Conservation (phyloP, 2,113 vertebrate genomes). For the Phoxinus phoxinus region DNA sequence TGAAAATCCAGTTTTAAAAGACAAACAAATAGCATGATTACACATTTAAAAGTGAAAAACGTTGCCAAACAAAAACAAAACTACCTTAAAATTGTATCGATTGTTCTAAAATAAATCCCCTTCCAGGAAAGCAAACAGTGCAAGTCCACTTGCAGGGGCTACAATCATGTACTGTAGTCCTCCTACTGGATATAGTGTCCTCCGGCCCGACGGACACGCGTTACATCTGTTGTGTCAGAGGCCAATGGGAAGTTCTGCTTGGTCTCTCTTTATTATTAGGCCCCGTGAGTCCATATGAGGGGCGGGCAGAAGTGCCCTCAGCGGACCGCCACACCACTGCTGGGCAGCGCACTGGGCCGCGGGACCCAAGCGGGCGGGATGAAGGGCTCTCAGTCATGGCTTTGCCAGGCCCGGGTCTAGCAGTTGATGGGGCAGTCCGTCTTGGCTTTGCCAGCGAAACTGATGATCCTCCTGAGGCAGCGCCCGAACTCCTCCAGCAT, state of each 20-base stretch:
- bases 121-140: conserved; percentile 57
- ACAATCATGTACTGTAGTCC: conserved; percentile 35
- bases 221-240: not conserved
- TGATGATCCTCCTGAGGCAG: conserved; percentile 96
- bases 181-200: not conserved
- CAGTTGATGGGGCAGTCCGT: conserved; percentile 92
- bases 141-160: conserved; percentile 19
- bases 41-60: conserved; percentile 49
- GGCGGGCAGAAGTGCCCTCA: not conserved
- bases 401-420: conserved; percentile 66
- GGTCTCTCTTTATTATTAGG: conserved; percentile 5
- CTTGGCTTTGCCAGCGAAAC: conserved; percentile 94
- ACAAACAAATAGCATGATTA: conserved; percentile 46
- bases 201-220: not conserved
- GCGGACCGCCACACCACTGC: not conserved
- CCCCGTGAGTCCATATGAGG: not conserved
- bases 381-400: not conserved
- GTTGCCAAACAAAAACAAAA: conserved; percentile 50
- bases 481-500: conserved; percentile 98
- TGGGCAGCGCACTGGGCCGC: not conserved
- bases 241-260: conserved; percentile 3
- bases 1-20: conserved; percentile 40
- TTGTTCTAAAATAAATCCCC: conserved; percentile 41
- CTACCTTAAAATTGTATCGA: conserved; percentile 53
- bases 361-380: not conserved